phyloP scores from a whole-genome alignment of 2,113 vertebrate species.

The Cottus gobio region DNA sequence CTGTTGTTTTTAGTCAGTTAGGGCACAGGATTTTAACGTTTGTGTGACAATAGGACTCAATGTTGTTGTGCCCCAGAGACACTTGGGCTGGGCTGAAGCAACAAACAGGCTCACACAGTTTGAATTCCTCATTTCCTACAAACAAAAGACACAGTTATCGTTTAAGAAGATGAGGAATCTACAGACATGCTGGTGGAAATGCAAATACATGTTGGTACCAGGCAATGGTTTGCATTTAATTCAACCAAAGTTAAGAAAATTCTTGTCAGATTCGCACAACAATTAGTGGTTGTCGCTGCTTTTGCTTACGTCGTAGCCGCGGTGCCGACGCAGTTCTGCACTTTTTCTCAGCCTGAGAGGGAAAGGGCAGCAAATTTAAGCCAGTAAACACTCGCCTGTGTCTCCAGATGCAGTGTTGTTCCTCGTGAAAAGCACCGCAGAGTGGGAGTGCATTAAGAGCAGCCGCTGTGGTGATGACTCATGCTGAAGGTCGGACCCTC shows the following conservation, averaged over 20 bases:
- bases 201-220: neutral
- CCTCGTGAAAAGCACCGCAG: neutral
- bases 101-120: neutral
- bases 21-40: neutral
- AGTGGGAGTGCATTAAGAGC: neutral
- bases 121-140: neutral
- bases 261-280: too few species aligned
- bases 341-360: neutral
- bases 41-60: neutral
- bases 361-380: neutral
- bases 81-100: neutral
- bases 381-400: neutral
- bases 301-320: neutral
- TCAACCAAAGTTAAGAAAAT: neutral
- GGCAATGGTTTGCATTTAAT: neutral
- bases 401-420: neutral
- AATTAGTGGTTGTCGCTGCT: neutral
- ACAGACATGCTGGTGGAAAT: too few species aligned
- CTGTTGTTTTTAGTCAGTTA: neutral
- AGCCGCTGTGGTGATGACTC: constrained; percentile 23
- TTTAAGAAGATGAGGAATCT: too few species aligned
- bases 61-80: neutral
- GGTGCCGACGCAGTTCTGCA: too few species aligned
- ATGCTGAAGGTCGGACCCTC: constrained; percentile 31
- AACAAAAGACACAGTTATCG: neutral